Conservation (phyloP, 2,888 invertebrate species). For the Cheilosia grossa region DNA sequence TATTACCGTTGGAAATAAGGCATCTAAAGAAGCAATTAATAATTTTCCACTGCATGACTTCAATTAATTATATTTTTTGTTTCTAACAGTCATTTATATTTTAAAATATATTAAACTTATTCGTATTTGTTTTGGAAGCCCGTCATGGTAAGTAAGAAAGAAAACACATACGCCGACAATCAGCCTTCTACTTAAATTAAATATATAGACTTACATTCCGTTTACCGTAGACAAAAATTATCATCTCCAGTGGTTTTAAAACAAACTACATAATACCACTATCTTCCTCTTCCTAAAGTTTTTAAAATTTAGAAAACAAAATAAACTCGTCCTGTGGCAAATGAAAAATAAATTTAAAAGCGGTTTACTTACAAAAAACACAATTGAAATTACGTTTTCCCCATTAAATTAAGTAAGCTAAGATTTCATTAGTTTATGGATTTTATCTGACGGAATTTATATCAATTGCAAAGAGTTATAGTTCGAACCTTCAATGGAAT, state of each 20-base stretch:
- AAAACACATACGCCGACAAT: constrained; percentile 1
- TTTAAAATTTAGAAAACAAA: constrained; percentile 4
- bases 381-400: constrained; percentile 4
- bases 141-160: not conserved
- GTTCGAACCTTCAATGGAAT: constrained; percentile 16
- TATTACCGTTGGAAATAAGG: no score
- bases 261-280: constrained; percentile 21
- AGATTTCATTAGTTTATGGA: constrained; percentile 14
- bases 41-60: not conserved
- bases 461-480: constrained; percentile 14
- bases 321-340: constrained; percentile 30
- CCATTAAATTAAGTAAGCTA: constrained; percentile 5
- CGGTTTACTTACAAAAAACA: constrained; percentile 10
- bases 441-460: constrained; percentile 6
- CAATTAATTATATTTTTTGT: not conserved
- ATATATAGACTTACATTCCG: constrained; percentile 51
- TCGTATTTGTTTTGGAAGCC: not conserved
- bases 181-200: not conserved
- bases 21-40: no score
- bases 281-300: constrained; percentile 18
- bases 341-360: constrained; percentile 7
- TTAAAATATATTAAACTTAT: no score
- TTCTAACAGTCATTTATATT: not conserved
- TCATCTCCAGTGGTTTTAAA: constrained; percentile 11
- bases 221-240: constrained; percentile 12